Evolutionary conservation across 1,140 invertebrate genomes (phyloP).

Genomic region (Caenorhabditis remanei): DNA sequence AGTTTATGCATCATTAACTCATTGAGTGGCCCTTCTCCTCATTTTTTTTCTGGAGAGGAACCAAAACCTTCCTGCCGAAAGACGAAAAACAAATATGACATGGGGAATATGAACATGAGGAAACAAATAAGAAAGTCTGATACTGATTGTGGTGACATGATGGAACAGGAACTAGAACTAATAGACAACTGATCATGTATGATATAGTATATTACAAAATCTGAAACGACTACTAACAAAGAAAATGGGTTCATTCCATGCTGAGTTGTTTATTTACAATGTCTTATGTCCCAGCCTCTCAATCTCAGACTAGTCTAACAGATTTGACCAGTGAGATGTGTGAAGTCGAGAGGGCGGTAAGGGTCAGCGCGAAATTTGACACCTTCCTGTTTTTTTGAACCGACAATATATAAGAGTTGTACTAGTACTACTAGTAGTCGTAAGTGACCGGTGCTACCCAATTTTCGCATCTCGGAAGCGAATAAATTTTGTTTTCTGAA

Average conservation of each 20-base stretch:
- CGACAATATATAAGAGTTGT: conserved; percentile 15
- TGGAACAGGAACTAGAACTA: conserved; percentile 26
- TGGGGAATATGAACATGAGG: not conserved
- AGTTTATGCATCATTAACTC: conserved; percentile 39
- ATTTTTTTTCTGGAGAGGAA: not conserved
- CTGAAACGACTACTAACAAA: not conserved
- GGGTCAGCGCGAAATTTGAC: conserved; percentile 25
- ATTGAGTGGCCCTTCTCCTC: not conserved
- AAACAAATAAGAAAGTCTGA: not conserved
- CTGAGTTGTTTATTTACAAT: not conserved
- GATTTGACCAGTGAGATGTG: conserved; percentile 20
- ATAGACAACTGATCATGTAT: conserved; percentile 14
- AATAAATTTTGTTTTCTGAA: not conserved
- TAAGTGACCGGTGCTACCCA: not conserved
- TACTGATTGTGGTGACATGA: not conserved
- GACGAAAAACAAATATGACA: not conserved
- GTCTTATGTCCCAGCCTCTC: not conserved
- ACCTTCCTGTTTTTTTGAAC: conserved; percentile 30
- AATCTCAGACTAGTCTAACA: not conserved
- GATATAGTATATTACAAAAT: not conserved
- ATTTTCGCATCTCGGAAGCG: not conserved
- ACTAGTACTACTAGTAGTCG: conserved; percentile 1
- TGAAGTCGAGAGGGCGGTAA: not conserved
- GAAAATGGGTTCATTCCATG: not conserved
- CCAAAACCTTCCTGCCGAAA: too few relatives aligned